Evolutionary conservation across 2,113 vertebrate genomes (phyloP).

Genomic region (Chroicocephalus ridibundus): DNA sequence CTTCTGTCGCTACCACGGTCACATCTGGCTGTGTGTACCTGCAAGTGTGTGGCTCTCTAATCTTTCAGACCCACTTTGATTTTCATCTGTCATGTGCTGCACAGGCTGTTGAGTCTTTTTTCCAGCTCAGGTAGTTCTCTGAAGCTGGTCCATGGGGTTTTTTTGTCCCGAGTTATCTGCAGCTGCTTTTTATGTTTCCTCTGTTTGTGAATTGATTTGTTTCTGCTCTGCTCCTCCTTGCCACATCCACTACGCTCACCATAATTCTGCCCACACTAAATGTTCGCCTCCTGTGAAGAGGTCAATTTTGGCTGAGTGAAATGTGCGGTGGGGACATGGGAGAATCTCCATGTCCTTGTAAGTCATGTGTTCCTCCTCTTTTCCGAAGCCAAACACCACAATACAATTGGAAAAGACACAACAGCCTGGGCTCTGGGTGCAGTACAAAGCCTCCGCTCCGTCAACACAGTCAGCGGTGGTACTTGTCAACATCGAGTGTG

Average conservation of each 20-base stretch:
- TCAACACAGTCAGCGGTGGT: not conserved
- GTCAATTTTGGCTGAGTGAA: not conserved
- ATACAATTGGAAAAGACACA: not conserved
- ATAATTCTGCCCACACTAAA: not conserved
- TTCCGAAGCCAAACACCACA: not conserved
- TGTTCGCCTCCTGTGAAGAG: not conserved
- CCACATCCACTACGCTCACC: rapidly evolving
- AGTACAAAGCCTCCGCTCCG: not conserved
- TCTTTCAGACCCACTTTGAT: not conserved
- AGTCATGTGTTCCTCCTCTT: not conserved
- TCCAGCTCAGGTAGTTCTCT: not conserved
- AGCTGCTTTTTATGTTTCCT: not conserved
- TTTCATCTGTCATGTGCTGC: not conserved
- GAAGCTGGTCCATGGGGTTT: not conserved
- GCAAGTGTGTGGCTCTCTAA: not conserved
- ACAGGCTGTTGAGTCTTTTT: not conserved
- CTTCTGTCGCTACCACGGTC: not conserved
- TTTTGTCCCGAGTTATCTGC: not conserved
- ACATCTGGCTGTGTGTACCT: not conserved
- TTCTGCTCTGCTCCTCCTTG: not conserved
- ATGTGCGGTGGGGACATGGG: not conserved
- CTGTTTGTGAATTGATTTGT: not conserved
- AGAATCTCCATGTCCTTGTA: not conserved
- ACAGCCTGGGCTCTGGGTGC: not conserved
- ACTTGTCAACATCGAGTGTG: not conserved